Conservation (phyloP, 2,113 vertebrate species). For the Epinephelus fuscoguttatus region DNA sequence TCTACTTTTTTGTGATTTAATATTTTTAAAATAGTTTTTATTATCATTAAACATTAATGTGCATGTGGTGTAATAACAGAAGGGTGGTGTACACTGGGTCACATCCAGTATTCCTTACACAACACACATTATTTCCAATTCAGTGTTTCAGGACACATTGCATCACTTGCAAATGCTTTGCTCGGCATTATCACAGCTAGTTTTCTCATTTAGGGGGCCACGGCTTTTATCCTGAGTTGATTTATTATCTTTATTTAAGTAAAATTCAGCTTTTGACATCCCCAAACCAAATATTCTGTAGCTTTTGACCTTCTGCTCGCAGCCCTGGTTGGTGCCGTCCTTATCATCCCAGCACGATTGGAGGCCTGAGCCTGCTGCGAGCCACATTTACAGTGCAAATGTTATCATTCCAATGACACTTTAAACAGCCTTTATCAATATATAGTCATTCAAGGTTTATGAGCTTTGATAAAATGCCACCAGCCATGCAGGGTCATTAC, state of each 20-base stretch:
- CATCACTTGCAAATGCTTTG: not conserved
- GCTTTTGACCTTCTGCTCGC: constrained; percentile 68
- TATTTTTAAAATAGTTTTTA: not conserved
- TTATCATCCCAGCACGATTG: constrained; percentile 76
- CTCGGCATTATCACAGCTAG: not conserved
- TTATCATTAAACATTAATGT: not conserved
- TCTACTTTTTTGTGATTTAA: not conserved
- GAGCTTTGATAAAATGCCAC: constrained; percentile 96
- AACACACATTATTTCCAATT: not conserved
- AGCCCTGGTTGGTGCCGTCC: constrained; percentile 53
- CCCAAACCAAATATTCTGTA: constrained; percentile 24
- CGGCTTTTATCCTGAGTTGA: not conserved
- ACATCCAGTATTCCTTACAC: not conserved
- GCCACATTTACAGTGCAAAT: constrained; percentile 87
- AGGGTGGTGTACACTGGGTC: no score
- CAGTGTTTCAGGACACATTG: not conserved
- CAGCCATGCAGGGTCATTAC: constrained; percentile 86
- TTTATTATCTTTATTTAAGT: not conserved
- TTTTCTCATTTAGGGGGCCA: not conserved
- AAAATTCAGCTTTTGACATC: constrained; percentile 1
- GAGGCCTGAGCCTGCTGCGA: constrained; percentile 74
- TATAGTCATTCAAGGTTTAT: constrained; percentile 99
- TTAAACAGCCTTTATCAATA: constrained; percentile 99
- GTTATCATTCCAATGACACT: constrained; percentile 95
- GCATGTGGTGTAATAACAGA: not conserved